A percentile compares a stretch with the other conserved stretches of the same genome.
Evolutionary conservation across 2,888 invertebrate genomes (phyloP).

Genomic region (Drosophila imparisetae): DNA sequence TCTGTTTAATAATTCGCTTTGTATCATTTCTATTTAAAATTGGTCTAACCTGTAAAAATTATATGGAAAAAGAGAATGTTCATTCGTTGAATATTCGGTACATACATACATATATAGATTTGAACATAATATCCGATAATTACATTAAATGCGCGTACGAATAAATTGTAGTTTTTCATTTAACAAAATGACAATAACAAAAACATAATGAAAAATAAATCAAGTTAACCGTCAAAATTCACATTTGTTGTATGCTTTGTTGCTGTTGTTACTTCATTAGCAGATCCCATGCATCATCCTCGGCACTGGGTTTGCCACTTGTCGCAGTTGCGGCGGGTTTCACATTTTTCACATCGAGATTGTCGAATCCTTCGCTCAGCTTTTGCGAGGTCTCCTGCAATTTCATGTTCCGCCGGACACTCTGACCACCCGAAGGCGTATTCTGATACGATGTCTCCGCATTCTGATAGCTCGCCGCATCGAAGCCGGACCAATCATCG

Average conservation of each 20-base stretch:
- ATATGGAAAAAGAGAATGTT: constrained; percentile 33
- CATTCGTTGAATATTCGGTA: constrained; percentile 47
- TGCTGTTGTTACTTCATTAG: constrained; percentile 85
- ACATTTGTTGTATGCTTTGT: constrained; percentile 16
- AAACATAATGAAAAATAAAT: constrained; percentile 54
- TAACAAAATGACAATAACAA: constrained; percentile 56
- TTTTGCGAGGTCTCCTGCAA: constrained; percentile 77
- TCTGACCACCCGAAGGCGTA: constrained; percentile 65
- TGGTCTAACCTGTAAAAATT: constrained; percentile 71
- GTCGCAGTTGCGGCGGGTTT: constrained; percentile 65
- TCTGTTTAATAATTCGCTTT: constrained; percentile 68
- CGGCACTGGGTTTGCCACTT: constrained; percentile 84
- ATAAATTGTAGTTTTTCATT: constrained; percentile 35
- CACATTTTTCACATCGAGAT: constrained; percentile 83
- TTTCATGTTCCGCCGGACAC: constrained; percentile 75
- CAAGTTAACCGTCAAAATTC: constrained; percentile 34
- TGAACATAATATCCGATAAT: constrained; percentile 50
- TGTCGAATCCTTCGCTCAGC: constrained; percentile 82
- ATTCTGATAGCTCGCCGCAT: constrained; percentile 79
- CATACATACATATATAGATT: constrained; percentile 20
- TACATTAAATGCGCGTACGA: constrained; percentile 76
- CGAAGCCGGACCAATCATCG: constrained; percentile 84
- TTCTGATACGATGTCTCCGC: constrained; percentile 81
- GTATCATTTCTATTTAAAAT: constrained; percentile 70
- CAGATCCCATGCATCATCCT: constrained; percentile 88